phyloP scores from a whole-genome alignment of 2,797 vertebrate species.

The Amniataba percoides region DNA sequence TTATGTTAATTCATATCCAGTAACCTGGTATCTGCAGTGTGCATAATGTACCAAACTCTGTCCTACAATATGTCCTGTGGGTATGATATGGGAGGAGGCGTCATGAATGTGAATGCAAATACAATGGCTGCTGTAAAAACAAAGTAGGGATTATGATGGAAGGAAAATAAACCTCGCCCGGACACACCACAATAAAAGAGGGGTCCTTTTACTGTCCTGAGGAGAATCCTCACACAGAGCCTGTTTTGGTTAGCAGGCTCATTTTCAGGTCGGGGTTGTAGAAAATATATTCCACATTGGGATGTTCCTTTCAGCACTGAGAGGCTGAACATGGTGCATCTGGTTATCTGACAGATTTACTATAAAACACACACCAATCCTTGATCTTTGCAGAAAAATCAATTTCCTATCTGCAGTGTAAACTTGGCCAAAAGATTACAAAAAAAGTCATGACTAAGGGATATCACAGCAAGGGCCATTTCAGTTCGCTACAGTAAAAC shows the following conservation, averaged over 20 bases:
- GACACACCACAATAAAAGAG: conserved; percentile 36
- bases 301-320: conserved; percentile 29
- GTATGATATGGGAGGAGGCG: conserved; percentile 62
- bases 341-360: conserved; percentile 33
- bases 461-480: conserved; percentile 31
- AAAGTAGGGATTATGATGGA: conserved; percentile 65
- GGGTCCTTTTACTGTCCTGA: conserved; percentile 45
- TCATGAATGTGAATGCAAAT: conserved; percentile 71
- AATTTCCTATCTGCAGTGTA: conserved; percentile 39
- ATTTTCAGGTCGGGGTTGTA: conserved; percentile 43
- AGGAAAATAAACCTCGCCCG: conserved; percentile 63
- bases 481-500: conserved; percentile 46
- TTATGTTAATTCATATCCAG: conserved; percentile 74
- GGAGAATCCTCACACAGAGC: conserved; percentile 45
- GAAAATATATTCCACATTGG: conserved; percentile 57
- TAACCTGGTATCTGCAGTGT: conserved; percentile 64
- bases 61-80: conserved; percentile 62
- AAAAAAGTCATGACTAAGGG: conserved; percentile 33
- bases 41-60: conserved; percentile 66
- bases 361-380: conserved; percentile 47
- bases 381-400: conserved; percentile 36
- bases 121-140: conserved; percentile 70
- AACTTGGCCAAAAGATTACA: conserved; percentile 28
- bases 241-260: conserved; percentile 31
- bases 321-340: conserved; percentile 24